Percentiles rank a stretch among this genome's conserved stretches.
These are phyloP conservation scores for Hydroisotoma schaefferi DNA, from an alignment of 2,888 invertebrate genomes.

Conservation along the genomic window DNA sequence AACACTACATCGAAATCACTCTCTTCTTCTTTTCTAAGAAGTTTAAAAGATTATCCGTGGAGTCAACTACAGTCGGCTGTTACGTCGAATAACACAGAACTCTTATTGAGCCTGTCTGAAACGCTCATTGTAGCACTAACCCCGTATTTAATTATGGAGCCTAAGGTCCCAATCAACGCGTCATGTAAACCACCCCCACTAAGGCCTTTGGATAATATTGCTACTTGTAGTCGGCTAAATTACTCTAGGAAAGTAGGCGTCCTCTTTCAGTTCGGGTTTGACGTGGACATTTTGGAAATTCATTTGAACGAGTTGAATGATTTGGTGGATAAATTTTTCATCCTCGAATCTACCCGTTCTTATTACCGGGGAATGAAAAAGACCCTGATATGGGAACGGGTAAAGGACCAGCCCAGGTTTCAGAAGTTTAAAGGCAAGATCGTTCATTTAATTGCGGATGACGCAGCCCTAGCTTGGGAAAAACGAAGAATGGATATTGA, in stretches of 20 bases:
- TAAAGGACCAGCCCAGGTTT: slow-evolving; percentile 23
- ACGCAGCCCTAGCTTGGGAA: slow-evolving; percentile 5
- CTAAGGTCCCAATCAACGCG: background rate
- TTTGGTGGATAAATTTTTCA: slow-evolving; percentile 31
- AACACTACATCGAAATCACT: no score
- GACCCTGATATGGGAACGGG: slow-evolving; percentile 32
- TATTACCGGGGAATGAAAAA: slow-evolving; percentile 9
- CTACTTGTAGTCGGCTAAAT: background rate
- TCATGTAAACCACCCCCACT: background rate
- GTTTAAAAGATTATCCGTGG: no score
- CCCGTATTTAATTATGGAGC: background rate
- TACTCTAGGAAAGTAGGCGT: slow-evolving; percentile 14
- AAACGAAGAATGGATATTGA: background rate
- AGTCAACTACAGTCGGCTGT: no score
- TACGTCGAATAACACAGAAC: no score
- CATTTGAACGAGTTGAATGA: slow-evolving; percentile 29
- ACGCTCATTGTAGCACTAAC: background rate
- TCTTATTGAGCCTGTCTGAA: background rate
- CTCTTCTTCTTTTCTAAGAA: no score
- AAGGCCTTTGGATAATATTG: background rate
- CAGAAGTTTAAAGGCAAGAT: slow-evolving; percentile 20
- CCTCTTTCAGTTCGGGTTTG: slow-evolving; percentile 29
- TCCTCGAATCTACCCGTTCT: slow-evolving; percentile 18
- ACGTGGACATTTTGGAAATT: slow-evolving; percentile 32
- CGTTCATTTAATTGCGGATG: slow-evolving; percentile 33